Percentiles rank a stretch among this genome's conserved stretches.
Evolutionary conservation across 2,888 invertebrate species (phyloP).

Genomic region (Drosophila phalerata): DNA sequence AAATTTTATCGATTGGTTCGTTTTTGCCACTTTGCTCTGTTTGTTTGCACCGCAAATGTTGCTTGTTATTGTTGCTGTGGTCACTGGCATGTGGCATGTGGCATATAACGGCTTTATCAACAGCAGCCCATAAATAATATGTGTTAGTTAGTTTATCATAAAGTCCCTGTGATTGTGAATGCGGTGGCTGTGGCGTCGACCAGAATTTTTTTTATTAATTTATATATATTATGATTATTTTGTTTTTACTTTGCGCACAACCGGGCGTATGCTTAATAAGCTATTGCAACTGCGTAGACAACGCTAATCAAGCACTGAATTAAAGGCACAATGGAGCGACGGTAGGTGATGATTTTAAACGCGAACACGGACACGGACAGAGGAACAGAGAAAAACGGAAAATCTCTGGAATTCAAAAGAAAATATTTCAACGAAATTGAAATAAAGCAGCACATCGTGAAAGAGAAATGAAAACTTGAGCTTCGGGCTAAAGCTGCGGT

Average conservation of each 20-base stretch:
- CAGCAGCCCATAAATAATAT: constrained; percentile 65
- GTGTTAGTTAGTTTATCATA: constrained; percentile 74
- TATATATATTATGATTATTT: constrained; percentile 41
- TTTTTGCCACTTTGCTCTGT: constrained; percentile 3
- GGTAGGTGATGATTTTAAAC: constrained; percentile 11
- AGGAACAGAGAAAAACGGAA: neutral
- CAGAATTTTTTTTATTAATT: constrained; percentile 59
- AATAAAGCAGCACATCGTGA: constrained; percentile 52
- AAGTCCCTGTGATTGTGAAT: constrained; percentile 40
- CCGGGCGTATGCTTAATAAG: constrained; percentile 58
- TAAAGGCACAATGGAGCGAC: constrained; percentile 43
- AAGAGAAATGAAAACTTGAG: constrained; percentile 57
- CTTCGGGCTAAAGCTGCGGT: constrained; percentile 22
- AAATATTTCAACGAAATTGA: constrained; percentile 52
- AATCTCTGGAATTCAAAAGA: constrained; percentile 60
- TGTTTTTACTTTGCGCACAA: constrained; percentile 27
- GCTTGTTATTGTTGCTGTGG: constrained; percentile 54
- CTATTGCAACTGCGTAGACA: constrained; percentile 20
- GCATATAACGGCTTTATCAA: constrained; percentile 30
- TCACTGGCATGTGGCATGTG: constrained; percentile 35
- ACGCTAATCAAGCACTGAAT: constrained; percentile 69
- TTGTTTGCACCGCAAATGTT: constrained; percentile 43
- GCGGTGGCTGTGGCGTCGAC: constrained; percentile 49
- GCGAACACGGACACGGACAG: neutral
- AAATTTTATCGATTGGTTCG: constrained; percentile 10